Base-by-base conservation (phyloP, 2,888 invertebrate genomes). In the Chaitophorus viminalis region DNA sequence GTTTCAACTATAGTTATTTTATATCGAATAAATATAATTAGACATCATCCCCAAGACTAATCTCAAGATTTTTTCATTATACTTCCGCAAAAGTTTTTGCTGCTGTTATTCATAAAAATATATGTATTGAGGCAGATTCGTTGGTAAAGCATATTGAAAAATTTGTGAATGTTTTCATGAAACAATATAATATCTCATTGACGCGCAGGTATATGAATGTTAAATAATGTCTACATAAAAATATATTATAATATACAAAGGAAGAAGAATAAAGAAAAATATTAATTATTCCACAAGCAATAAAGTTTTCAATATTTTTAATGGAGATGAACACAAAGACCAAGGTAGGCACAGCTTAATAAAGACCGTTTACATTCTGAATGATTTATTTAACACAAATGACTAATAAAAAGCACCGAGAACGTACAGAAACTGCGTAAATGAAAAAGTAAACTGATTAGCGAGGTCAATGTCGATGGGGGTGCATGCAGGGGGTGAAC, bases 371-470 rank as follows among this genome's bases (percentile, higher is more conserved):
- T 60, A 21, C 25, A 60, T 60, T 60, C 21, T 60, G 60, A 60
- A 60, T 60, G 60, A 60, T 60, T 60, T 60, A 60, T 60, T 60
- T 21, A 60, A 25, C 25, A 60, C 3, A 60, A 18, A 60, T 25
- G 25, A 25, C 60, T 21, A 52, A 60, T 60, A 60, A 60, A 60
- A 60, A 21, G 60, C 3, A 60, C 25, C 60, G 4, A 25, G 72
- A 36, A 72, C 36, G 29, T 33, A 36, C 33, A 21, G 6, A 21
- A 36, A 21, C 18, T 8, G 21, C 1, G 18, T 72, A 72, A 72
- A 72, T 17, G 29, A 72, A 72, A 46, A 82, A 52, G 29, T 31
- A 36, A 60, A 39, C 82, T 65, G n/a, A 82, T 82, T 52, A 72
- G 52, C 52, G 14, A 46, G 31, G 83, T 83, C 52, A 70, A 21